Percentiles rank a stretch among this genome's conserved stretches.
Evolutionary conservation across 2,888 invertebrate genomes (phyloP).

Genomic region (Cerastis leucographa): DNA sequence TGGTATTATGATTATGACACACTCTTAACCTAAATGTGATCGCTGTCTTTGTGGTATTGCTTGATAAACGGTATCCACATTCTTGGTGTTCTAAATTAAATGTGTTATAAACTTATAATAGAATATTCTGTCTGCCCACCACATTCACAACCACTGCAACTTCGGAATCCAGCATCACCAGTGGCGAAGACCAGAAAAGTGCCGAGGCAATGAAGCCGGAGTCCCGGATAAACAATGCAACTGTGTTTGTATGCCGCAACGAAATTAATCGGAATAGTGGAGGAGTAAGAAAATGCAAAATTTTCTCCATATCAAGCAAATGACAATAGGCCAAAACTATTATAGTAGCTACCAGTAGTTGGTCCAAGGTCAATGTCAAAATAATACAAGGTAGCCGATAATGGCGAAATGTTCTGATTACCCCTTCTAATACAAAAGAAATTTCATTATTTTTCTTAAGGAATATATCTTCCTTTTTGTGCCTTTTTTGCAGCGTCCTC

Average conservation of each 20-base stretch:
- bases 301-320: too few relatives aligned
- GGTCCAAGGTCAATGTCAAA: not conserved
- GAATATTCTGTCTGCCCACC: not conserved
- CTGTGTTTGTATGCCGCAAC: too few relatives aligned
- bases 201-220: too few relatives aligned
- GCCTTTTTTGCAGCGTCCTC: slow-evolving; percentile 2
- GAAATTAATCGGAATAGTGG: not conserved
- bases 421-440: not conserved
- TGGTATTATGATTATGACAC: slow-evolving; percentile 8
- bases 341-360: not conserved
- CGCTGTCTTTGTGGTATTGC: slow-evolving; percentile 14
- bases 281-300: not conserved
- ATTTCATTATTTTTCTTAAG: not conserved
- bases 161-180: not conserved
- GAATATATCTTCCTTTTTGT: slow-evolving; percentile 2
- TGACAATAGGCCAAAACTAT: not conserved
- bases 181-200: too few relatives aligned
- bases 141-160: not conserved
- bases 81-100: not conserved
- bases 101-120: too few relatives aligned
- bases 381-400: not conserved
- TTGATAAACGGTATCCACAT: slow-evolving; percentile 11
- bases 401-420: not conserved
- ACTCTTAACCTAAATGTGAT: slow-evolving; percentile 31
- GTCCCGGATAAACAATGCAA: too few relatives aligned